These are phyloP conservation scores for Chaetophractus vellerosus DNA, from an alignment of 2,797 vertebrate genomes.

Conservation along the genomic window DNA sequence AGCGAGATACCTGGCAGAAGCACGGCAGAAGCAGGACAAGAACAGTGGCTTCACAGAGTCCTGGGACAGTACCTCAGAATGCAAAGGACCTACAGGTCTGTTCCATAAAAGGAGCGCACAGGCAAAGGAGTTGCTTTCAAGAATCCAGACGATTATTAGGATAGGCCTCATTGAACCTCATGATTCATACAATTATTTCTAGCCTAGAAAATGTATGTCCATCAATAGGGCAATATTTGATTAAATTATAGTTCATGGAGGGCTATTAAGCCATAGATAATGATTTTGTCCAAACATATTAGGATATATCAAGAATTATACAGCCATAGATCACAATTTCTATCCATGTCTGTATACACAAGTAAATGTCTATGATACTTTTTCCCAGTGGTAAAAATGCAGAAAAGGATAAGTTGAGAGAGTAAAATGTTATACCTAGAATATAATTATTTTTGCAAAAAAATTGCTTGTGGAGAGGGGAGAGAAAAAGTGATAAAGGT, in stretches of 20 bases:
- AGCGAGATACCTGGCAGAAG: background rate
- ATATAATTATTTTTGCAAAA: background rate
- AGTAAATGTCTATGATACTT: background rate
- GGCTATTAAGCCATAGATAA: background rate
- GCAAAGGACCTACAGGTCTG: background rate
- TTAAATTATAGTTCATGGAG: background rate
- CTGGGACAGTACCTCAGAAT: background rate
- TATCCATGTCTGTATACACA: background rate
- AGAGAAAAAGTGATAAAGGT: background rate
- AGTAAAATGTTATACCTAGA: background rate
- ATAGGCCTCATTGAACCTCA: background rate
- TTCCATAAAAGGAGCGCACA: background rate
- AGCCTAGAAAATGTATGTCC: background rate
- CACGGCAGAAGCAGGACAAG: background rate
- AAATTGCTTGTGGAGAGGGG: background rate
- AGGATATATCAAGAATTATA: background rate
- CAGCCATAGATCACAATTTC: background rate
- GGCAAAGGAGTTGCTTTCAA: background rate
- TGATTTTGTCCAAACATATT: background rate
- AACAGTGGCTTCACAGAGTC: background rate
- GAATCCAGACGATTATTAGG: background rate
- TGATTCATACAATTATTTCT: background rate
- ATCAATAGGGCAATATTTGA: background rate
- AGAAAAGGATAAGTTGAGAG: background rate
- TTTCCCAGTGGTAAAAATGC: background rate